Percentiles rank a stretch among this genome's conserved stretches.
Conservation (phyloP, 2,797 vertebrate genomes). For the Lagorchestes hirsutus region DNA sequence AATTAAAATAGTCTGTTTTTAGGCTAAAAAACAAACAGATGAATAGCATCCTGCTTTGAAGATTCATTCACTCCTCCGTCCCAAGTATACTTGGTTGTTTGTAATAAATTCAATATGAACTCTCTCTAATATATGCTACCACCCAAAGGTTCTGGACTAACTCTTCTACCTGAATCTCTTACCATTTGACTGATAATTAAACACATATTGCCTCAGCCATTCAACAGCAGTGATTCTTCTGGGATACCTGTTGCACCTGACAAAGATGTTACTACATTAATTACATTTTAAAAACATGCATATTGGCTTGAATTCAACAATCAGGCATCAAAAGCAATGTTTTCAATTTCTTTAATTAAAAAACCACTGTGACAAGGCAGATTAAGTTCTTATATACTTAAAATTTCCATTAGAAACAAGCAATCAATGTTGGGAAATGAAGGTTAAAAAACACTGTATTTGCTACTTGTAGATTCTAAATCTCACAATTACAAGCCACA, state of each 20-base stretch:
- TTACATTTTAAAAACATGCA: background rate
- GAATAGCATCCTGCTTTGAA: conserved; percentile 33
- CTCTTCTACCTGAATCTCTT: conserved; percentile 38
- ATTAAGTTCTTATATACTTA: background rate
- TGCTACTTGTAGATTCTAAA: background rate
- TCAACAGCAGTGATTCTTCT: conserved; percentile 20
- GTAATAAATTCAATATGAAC: conserved; percentile 21
- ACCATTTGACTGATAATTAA: conserved; percentile 29
- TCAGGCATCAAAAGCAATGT: background rate
- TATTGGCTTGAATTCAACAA: background rate
- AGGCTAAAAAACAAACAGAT: conserved; percentile 27
- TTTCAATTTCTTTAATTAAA: conserved; percentile 3
- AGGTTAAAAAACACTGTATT: background rate
- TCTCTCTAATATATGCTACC: conserved; percentile 16
- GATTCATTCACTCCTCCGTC: background rate
- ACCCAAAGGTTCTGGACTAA: background rate
- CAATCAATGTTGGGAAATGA: background rate
- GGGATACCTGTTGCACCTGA: conserved; percentile 45
- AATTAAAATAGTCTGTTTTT: conserved; percentile 14
- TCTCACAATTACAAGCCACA: background rate
- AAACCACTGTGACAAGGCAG: background rate
- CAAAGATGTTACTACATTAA: background rate
- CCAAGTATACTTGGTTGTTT: conserved; percentile 38
- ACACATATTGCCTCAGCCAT: conserved; percentile 46
- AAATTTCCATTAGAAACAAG: background rate